Evolutionary conservation across 2,888 invertebrate species (phyloP), one percentile per base, ranked within the genome.

Genomic region (Seira sanloemensis): DNA sequence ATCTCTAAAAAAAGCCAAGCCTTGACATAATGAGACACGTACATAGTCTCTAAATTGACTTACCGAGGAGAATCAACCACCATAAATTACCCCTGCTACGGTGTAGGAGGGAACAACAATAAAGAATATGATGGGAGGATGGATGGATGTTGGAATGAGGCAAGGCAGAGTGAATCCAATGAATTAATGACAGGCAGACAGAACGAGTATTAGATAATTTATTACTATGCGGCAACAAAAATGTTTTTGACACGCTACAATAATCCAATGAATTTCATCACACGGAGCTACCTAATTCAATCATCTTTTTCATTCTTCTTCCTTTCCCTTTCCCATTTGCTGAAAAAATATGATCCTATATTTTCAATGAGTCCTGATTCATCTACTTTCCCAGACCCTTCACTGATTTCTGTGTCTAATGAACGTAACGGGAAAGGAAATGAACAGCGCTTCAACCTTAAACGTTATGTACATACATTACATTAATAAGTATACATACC

Each of bases 211-310:
- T 83, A 67, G 83, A 78, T 83, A 83, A 83, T 83, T 83, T 77
- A 83, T 83, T 83, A 73, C 50, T 7, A 50, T 18, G 50, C 78
- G 83, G 75, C 67, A 73, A 25, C 67, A 73, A 78, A 83, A 72
- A 83, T 77, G 68, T 76, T 83, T 83, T 72, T 73, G 83, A 83
- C 83, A 83, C 73, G 82, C 77, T 76, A 83, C 71, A 83, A 73
- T 83, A 78, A 78, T 66, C 78, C 78, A 77, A 83, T 54, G 46
- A 78, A 80, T 75, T 75, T 65, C 58, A 18, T 25, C 21, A 66
- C 65, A 18, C 16, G 50, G 82, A 82, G 76, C 72, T 82, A 76
- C 76, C 71, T 71, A 82, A 82, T 76, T 82, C 76, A 71, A 82
- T 82, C 82, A 75, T 80, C 68, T 26, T 62, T 75, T 75, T 58